These are phyloP conservation scores for Rhodophaea formosa DNA, from an alignment of 2,888 invertebrate genomes.

Conservation along the genomic window DNA sequence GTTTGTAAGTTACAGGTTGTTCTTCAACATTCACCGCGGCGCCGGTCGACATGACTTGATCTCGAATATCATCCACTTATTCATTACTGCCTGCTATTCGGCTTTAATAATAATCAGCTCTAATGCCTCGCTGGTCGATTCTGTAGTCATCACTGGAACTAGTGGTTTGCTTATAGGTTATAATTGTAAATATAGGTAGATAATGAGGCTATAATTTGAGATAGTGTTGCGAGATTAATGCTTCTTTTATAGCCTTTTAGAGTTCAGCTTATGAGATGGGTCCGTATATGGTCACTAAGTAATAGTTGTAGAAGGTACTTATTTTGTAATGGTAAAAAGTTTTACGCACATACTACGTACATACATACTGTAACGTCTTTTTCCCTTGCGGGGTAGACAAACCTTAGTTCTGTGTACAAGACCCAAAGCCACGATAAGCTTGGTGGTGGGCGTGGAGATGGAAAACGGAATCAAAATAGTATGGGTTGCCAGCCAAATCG, in stretches of 20 bases:
- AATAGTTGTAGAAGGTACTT: not conserved
- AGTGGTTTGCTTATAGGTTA: constrained; percentile 33
- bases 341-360: too few species aligned
- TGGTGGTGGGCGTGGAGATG: too few species aligned
- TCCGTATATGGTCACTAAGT: not conserved
- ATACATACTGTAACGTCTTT: too few species aligned
- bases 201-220: constrained; percentile 13
- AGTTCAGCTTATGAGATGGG: not conserved
- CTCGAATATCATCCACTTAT: constrained; percentile 79
- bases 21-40: constrained; percentile 65
- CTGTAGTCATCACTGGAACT: constrained; percentile 45
- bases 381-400: too few species aligned
- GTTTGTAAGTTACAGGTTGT: constrained; percentile 29
- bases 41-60: constrained; percentile 71
- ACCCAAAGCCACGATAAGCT: too few species aligned
- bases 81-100: constrained; percentile 74
- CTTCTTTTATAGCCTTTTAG: constrained; percentile 1
- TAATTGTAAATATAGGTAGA: constrained; percentile 1
- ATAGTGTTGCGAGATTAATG: constrained; percentile 6
- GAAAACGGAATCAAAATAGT: too few species aligned
- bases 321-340: too few species aligned
- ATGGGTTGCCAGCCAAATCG: too few species aligned
- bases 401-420: too few species aligned
- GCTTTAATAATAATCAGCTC: constrained; percentile 75
- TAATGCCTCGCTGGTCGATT: constrained; percentile 49